phyloP scores from a whole-genome alignment of 1,140 invertebrate species.

The Drosophila biarmipes region DNA sequence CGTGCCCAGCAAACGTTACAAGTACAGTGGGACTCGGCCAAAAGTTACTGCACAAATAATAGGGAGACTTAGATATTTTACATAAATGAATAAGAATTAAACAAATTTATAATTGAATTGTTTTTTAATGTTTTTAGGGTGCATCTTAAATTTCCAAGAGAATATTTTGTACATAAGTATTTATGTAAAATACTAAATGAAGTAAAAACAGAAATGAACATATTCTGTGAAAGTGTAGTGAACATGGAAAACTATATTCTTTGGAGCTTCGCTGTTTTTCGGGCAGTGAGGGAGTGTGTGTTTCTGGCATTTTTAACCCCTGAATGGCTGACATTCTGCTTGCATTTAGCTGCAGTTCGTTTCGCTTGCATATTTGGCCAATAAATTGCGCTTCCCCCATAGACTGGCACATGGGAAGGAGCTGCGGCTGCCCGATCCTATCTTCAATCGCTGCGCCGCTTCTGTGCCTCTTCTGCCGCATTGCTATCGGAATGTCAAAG shows the following conservation, averaged over 20 bases:
- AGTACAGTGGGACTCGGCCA: conserved; percentile 2
- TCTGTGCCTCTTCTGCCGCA: conserved; percentile 24
- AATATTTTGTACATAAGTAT: too few species aligned
- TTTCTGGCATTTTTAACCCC: conserved; percentile 46
- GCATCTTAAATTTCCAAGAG: too few species aligned
- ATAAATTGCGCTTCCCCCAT: conserved; percentile 58
- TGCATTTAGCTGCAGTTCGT: conserved; percentile 69
- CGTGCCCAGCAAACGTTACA: conserved; percentile 31
- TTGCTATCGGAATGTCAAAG: conserved; percentile 69
- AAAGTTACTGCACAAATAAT: neutral
- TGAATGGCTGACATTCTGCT: conserved; percentile 44
- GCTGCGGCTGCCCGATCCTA: conserved; percentile 49
- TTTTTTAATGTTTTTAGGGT: too few species aligned
- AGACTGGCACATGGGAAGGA: conserved; percentile 11
- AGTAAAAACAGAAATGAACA: too few species aligned
- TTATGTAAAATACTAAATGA: too few species aligned
- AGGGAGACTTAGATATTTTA: too few species aligned
- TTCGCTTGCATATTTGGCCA: conserved; percentile 74
- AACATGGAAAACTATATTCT: too few species aligned
- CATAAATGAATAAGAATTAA: too few species aligned
- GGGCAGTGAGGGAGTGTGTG: neutral
- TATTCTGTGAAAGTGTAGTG: too few species aligned
- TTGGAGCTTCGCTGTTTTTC: conserved; percentile 1
- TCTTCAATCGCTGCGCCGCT: conserved; percentile 42
- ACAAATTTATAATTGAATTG: too few species aligned